Percentiles rank a stretch among this genome's conserved stretches.
These are phyloP conservation scores for Choloepus hoffmanni DNA, from an alignment of 2,113 vertebrate species.

Conservation along the genomic window DNA sequence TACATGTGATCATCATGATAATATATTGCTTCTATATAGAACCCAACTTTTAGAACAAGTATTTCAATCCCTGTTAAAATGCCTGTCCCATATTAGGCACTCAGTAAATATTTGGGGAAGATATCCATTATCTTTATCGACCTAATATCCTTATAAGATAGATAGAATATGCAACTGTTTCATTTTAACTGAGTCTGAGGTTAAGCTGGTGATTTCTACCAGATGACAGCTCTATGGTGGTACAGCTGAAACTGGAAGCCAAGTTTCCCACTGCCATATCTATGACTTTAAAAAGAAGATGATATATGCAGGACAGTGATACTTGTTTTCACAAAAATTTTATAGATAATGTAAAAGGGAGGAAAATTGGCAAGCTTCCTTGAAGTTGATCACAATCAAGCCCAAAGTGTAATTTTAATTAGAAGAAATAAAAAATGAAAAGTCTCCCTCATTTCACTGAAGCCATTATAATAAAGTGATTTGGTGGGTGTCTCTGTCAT, in stretches of 20 bases:
- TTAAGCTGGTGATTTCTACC: background rate
- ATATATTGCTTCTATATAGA: background rate
- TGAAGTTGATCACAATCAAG: constrained; percentile 50
- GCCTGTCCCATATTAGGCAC: background rate
- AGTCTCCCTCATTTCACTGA: background rate
- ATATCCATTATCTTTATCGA: background rate
- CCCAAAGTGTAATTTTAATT: constrained; percentile 26
- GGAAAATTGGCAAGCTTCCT: constrained; percentile 1
- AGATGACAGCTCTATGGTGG: background rate
- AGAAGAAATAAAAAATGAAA: background rate
- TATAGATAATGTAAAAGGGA: background rate
- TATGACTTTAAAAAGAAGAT: background rate
- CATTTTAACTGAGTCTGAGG: background rate
- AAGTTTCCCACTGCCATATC: background rate
- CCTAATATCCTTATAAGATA: background rate
- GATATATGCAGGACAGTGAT: background rate
- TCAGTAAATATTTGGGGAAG: background rate
- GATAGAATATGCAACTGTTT: background rate
- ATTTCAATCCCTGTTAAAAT: constrained; percentile 1
- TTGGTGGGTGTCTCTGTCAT: background rate
- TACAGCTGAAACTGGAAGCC: background rate
- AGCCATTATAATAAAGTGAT: background rate
- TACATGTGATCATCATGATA: background rate
- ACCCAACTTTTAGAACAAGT: background rate
- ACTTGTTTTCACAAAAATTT: background rate